Conservation (phyloP, 2,113 vertebrate genomes). For the Triplophysa tibetana region DNA sequence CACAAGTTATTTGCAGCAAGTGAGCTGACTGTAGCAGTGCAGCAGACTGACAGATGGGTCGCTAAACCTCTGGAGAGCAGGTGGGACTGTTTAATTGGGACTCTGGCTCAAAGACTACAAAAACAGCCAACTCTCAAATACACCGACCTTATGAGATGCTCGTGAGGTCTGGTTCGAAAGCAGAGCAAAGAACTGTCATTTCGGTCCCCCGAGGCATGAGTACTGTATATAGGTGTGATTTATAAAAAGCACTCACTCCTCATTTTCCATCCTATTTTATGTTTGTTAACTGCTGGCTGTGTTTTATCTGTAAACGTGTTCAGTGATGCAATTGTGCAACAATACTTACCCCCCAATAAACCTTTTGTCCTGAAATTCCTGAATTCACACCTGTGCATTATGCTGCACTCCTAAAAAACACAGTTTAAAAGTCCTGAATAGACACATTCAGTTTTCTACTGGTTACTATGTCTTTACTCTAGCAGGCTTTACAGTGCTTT, state of each 20-base stretch:
- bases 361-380: not conserved
- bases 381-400: conserved; percentile 24
- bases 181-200: conserved; percentile 11
- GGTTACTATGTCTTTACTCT: conserved; percentile 5
- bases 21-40: conserved; percentile 52
- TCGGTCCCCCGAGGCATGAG: conserved; percentile 25
- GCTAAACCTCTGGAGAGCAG: conserved; percentile 54
- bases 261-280: conserved; percentile 31
- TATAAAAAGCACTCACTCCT: conserved; percentile 13
- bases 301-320: not conserved
- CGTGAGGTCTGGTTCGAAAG: conserved; percentile 21
- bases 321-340: conserved; percentile 23
- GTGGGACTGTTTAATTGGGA: conserved; percentile 71
- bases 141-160: conserved; percentile 44
- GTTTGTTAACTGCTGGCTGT: conserved; percentile 7
- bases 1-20: conserved; percentile 47
- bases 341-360: conserved; percentile 12
- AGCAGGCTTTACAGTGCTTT: not conserved
- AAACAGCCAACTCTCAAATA: conserved; percentile 52
- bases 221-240: not conserved
- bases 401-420: not conserved
- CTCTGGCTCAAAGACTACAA: conserved; percentile 34
- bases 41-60: conserved; percentile 60
- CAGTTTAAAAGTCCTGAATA: conserved; percentile 17
- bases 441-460: not conserved